Conservation (phyloP, 2,888 invertebrate species). For the Harmothoe impar region DNA sequence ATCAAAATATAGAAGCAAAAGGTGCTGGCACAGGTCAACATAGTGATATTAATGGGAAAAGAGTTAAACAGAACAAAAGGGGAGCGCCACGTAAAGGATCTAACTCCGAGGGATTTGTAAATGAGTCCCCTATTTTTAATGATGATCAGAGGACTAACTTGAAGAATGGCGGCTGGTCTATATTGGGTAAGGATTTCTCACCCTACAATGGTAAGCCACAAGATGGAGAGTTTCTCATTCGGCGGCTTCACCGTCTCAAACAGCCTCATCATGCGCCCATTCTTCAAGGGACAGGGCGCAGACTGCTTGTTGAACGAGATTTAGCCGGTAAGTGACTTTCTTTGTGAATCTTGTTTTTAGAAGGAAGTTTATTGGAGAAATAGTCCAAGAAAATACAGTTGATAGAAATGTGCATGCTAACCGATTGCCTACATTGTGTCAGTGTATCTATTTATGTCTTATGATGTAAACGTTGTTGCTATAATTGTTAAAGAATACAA, state of each 20-base stretch:
- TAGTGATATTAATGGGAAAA: neutral
- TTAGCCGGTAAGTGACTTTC: slow-evolving; percentile 56
- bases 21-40: too few relatives aligned
- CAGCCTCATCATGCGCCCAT: neutral
- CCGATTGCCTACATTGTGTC: too few relatives aligned
- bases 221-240: slow-evolving; percentile 8
- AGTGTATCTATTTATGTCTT: too few relatives aligned
- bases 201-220: neutral
- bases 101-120: neutral
- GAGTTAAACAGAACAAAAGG: neutral
- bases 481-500: too few relatives aligned
- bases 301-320: slow-evolving; percentile 55
- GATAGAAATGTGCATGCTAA: too few relatives aligned
- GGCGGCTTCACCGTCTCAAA: neutral
- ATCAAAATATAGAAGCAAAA: too few relatives aligned
- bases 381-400: too few relatives aligned
- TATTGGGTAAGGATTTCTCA: neutral
- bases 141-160: neutral
- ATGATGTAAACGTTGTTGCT: too few relatives aligned
- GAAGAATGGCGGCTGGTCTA: neutral
- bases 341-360: neutral
- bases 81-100: neutral
- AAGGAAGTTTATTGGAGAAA: too few relatives aligned
- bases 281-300: neutral
- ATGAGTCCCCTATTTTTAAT: neutral